phyloP scores from a whole-genome alignment of 2,888 invertebrate genomes.

The Mesochorus sp. region DNA sequence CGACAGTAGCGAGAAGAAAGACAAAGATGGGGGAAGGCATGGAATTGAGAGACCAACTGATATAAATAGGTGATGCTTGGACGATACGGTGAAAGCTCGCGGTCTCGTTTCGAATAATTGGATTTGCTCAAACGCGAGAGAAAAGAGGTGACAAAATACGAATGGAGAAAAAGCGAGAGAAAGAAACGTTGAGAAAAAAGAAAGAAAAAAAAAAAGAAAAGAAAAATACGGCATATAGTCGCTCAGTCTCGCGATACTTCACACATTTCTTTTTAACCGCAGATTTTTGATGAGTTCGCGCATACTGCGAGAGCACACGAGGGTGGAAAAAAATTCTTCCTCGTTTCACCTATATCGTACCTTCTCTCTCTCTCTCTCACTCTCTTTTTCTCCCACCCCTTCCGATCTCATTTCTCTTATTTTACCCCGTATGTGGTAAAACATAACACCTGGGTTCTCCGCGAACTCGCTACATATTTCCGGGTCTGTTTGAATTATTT shows the following conservation, averaged over 20 bases:
- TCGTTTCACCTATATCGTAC: conserved; percentile 4
- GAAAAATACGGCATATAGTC: conserved; percentile 39
- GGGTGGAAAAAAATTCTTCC: conserved; percentile 17
- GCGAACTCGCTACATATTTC: conserved; percentile 52
- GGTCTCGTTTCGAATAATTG: conserved; percentile 79
- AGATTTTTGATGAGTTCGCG: conserved; percentile 57
- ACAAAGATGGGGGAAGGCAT: conserved; percentile 41
- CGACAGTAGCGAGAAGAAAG: conserved; percentile 5
- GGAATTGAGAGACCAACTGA: conserved; percentile 27
- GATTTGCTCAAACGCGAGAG: conserved; percentile 72
- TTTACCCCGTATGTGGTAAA: conserved; percentile 18
- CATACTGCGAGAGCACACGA: conserved; percentile 36
- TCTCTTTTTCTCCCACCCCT: not conserved
- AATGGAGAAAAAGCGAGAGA: conserved; percentile 66
- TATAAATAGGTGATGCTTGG: conserved; percentile 75
- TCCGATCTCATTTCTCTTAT: conserved; percentile 23
- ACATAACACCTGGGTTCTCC: conserved; percentile 55
- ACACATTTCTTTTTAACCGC: conserved; percentile 43
- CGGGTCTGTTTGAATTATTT: conserved; percentile 61
- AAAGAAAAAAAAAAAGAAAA: not conserved
- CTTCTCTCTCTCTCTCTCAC: conserved; percentile 14
- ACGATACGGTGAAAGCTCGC: conserved; percentile 76
- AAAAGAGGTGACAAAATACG: conserved; percentile 23
- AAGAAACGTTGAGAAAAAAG: conserved; percentile 30
- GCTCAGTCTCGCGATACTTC: conserved; percentile 29